A percentile compares a stretch with the other conserved stretches of the same genome.
Evolutionary conservation across 2,888 invertebrate genomes (phyloP).

Genomic region (Ischnus inquisitorius): DNA sequence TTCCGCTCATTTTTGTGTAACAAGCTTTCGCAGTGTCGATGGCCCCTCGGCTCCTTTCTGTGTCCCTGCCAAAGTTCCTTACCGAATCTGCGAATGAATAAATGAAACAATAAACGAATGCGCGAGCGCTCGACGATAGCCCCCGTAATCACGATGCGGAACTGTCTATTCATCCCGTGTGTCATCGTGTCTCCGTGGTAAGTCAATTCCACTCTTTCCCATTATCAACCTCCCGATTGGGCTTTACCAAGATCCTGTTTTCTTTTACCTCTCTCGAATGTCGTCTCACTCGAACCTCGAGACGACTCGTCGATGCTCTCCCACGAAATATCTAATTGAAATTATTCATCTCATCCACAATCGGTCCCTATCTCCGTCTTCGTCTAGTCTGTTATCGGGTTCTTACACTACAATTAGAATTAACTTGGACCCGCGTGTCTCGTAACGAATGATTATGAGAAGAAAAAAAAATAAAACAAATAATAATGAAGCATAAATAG

Average conservation of each 20-base stretch:
- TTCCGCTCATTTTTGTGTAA: constrained; percentile 4
- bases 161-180: neutral
- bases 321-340: constrained; percentile 1
- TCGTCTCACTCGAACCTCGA: neutral
- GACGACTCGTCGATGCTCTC: neutral
- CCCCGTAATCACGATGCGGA: constrained; percentile 6
- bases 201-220: constrained; percentile 11
- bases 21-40: constrained; percentile 39
- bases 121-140: constrained; percentile 16
- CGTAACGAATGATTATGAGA: constrained; percentile 51
- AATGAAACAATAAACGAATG: constrained; percentile 4
- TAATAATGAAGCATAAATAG: constrained; percentile 1
- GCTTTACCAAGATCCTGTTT: neutral
- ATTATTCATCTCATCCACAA: neutral
- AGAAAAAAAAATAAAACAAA: constrained; percentile 1
- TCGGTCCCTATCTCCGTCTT: constrained; percentile 15
- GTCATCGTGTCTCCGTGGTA: constrained; percentile 19
- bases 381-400: constrained; percentile 63
- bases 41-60: constrained; percentile 23
- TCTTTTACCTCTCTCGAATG: neutral
- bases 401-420: constrained; percentile 63
- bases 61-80: constrained; percentile 26
- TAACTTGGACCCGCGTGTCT: constrained; percentile 58
- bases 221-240: constrained; percentile 9
- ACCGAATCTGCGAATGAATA: constrained; percentile 22